These are phyloP conservation scores for Harpalus rubripes DNA, from an alignment of 2,888 invertebrate species.

Conservation along the genomic window DNA sequence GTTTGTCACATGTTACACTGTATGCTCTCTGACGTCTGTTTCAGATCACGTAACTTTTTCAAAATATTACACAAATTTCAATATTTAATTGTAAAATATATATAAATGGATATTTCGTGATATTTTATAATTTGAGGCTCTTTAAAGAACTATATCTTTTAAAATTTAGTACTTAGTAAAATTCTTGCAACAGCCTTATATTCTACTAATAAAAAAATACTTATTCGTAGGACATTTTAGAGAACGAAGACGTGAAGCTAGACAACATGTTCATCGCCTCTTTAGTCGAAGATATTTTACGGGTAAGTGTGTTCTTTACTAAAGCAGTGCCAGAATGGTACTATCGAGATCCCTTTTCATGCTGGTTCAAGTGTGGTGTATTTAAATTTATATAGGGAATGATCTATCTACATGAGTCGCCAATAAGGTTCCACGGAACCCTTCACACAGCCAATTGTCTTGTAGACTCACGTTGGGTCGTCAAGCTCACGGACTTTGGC, in stretches of 20 bases:
- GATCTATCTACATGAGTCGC: slow-evolving; percentile 93
- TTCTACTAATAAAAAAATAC: background rate
- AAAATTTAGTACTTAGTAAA: too few relatives aligned
- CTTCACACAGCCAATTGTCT: slow-evolving; percentile 94
- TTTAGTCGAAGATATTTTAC: slow-evolving; percentile 94
- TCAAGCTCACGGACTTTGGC: slow-evolving; percentile 95
- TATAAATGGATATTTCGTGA: too few relatives aligned
- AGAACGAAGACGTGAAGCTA: slow-evolving; percentile 96
- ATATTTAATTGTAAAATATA: too few relatives aligned
- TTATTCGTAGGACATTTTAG: slow-evolving; percentile 88
- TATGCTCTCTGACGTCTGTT: too few relatives aligned
- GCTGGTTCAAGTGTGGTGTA: background rate
- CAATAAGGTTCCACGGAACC: slow-evolving; percentile 91
- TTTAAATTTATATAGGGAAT: slow-evolving; percentile 83
- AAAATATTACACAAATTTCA: too few relatives aligned
- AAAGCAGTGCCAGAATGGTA: too few relatives aligned
- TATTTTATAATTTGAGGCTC: too few relatives aligned
- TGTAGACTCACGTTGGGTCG: slow-evolving; percentile 96
- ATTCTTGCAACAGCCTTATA: too few relatives aligned
- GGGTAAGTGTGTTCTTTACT: slow-evolving; percentile 82
- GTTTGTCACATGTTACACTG: too few relatives aligned
- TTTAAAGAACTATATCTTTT: too few relatives aligned
- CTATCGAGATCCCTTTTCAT: background rate
- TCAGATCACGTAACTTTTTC: too few relatives aligned
- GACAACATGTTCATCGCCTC: slow-evolving; percentile 98